Evolutionary conservation across 2,888 invertebrate species (phyloP).

Genomic region (Idaea straminata): DNA sequence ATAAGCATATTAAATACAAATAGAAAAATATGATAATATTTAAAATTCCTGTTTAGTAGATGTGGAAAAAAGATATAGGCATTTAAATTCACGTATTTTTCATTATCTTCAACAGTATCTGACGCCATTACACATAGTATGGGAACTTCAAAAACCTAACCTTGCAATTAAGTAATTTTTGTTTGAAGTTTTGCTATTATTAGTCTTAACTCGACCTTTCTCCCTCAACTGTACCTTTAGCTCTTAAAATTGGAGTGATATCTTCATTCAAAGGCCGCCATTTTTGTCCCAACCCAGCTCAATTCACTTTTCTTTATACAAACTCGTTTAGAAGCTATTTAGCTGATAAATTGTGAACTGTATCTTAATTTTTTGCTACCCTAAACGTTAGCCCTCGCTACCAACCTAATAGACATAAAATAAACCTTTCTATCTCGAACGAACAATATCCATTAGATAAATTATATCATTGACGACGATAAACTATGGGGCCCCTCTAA

Average conservation of each 20-base stretch:
- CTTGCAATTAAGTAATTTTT: not conserved
- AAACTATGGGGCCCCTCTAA: conserved; percentile 62
- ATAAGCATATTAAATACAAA: too few relatives aligned
- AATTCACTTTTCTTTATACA: conserved; percentile 5
- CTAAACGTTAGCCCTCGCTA: conserved; percentile 23
- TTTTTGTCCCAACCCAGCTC: not conserved
- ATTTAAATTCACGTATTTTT: too few relatives aligned
- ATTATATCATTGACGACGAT: conserved; percentile 68
- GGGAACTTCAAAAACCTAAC: too few relatives aligned
- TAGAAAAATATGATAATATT: too few relatives aligned
- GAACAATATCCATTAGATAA: conserved; percentile 69
- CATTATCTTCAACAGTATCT: too few relatives aligned
- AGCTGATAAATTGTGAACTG: conserved; percentile 20
- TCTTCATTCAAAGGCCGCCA: not conserved
- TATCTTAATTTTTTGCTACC: conserved; percentile 25
- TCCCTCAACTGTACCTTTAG: not conserved
- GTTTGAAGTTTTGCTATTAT: not conserved
- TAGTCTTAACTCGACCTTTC: not conserved
- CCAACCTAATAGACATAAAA: conserved; percentile 47
- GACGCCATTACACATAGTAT: too few relatives aligned
- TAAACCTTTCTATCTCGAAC: conserved; percentile 51
- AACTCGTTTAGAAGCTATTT: conserved; percentile 14
- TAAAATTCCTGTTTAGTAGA: too few relatives aligned
- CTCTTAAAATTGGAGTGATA: not conserved
- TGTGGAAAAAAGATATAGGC: too few relatives aligned